Conservation (phyloP, 2,888 invertebrate genomes). For the Ophonus ardosiacus region DNA sequence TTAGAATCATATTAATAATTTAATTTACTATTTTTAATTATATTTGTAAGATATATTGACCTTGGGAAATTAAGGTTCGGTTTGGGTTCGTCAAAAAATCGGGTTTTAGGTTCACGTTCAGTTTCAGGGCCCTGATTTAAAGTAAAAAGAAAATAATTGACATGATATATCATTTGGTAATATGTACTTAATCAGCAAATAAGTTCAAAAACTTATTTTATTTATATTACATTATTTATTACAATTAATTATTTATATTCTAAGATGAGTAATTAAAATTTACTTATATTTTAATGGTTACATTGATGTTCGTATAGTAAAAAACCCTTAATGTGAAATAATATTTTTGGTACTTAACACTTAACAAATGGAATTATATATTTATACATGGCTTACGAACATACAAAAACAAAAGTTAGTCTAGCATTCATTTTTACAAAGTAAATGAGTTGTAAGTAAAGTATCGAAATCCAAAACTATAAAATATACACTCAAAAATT, state of each 20-base stretch:
- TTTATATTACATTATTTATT: conserved; percentile 55
- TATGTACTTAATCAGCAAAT: too few species aligned
- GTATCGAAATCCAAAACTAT: conserved; percentile 18
- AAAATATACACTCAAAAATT: conserved; percentile 29
- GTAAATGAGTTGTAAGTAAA: conserved; percentile 15
- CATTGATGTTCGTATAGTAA: conserved; percentile 31
- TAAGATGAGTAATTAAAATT: conserved; percentile 50
- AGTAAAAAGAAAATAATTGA: too few species aligned
- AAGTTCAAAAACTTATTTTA: conserved; percentile 55
- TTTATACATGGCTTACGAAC: conserved; percentile 49
- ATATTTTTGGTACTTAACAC: conserved; percentile 26
- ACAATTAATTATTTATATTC: conserved; percentile 45
- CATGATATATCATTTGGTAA: too few species aligned
- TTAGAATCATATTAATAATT: too few species aligned
- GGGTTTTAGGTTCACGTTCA: too few species aligned
- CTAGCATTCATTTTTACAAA: conserved; percentile 30
- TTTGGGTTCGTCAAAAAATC: too few species aligned
- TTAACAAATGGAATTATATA: conserved; percentile 37
- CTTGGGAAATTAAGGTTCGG: too few species aligned
- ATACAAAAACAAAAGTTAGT: conserved; percentile 22
- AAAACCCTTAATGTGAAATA: conserved; percentile 39
- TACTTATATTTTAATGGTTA: conserved; percentile 33
- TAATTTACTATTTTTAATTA: too few species aligned
- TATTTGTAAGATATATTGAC: too few species aligned
- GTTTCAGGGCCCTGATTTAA: too few species aligned